Evolutionary conservation across 1,140 invertebrate species (phyloP).

Genomic region (Scylla paramamosain): DNA sequence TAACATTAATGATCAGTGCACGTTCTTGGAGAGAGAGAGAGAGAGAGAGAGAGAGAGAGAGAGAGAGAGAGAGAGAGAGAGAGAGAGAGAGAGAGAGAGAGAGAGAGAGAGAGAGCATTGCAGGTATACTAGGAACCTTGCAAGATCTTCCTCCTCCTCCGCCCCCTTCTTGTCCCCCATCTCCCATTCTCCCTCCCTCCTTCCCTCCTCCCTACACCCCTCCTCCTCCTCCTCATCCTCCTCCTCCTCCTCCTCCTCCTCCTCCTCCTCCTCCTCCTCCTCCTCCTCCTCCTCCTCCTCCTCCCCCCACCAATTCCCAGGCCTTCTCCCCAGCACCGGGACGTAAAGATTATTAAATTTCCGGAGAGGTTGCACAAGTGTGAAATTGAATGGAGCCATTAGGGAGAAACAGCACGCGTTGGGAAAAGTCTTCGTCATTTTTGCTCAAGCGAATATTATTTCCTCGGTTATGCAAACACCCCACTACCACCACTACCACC

Average conservation of each 20-base stretch:
- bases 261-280: too few species aligned
- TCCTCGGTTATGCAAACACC: conserved; percentile 46
- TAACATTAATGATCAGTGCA: not conserved
- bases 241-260: not conserved
- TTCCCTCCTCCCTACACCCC: not conserved
- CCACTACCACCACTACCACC: not conserved
- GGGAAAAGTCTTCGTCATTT: conserved; percentile 43
- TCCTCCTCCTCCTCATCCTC: not conserved
- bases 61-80: not conserved
- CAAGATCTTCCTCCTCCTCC: not conserved
- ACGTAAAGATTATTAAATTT: conserved; percentile 60
- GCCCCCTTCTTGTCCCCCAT: not conserved
- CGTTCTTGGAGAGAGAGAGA: conserved; percentile 23
- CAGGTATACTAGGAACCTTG: not conserved
- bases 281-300: not conserved
- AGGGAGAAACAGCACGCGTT: not conserved
- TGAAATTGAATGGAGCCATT: conserved; percentile 63
- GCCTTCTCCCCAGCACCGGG: not conserved
- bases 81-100: conserved; percentile 34
- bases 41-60: conserved; percentile 6
- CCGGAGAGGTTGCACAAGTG: conserved; percentile 52
- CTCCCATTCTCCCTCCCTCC: too few species aligned
- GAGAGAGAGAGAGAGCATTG: conserved; percentile 34
- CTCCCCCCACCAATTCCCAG: not conserved
- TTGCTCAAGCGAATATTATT: conserved; percentile 49